Conservation (phyloP, 2,113 vertebrate genomes). For the Mormyrus iriodes region DNA sequence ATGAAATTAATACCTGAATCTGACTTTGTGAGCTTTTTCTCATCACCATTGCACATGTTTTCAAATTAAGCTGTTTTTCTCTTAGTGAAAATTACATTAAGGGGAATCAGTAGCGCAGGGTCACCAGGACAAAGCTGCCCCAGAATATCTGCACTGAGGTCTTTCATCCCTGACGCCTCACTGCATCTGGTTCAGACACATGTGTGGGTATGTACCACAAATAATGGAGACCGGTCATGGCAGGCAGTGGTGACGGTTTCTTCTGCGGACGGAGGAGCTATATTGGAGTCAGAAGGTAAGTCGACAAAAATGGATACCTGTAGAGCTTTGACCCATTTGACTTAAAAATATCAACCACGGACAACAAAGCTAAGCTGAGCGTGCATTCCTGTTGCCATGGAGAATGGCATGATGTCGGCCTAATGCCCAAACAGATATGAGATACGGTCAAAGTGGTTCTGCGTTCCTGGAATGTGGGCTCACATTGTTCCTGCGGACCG, state of each 20-base stretch:
- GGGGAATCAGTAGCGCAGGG: not conserved
- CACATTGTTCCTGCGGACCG: not conserved
- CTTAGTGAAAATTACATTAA: not conserved
- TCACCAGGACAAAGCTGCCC: not conserved
- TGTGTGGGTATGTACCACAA: not conserved
- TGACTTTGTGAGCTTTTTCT: not conserved
- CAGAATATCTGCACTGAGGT: not conserved
- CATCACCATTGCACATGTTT: not conserved
- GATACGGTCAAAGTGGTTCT: not conserved
- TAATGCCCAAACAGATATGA: not conserved
- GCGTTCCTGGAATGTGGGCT: not conserved
- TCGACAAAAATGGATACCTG: not conserved
- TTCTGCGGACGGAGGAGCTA: not conserved
- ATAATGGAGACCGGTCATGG: not conserved
- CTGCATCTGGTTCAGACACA: not conserved
- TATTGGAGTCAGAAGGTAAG: not conserved
- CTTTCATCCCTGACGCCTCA: not conserved
- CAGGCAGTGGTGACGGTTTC: not conserved
- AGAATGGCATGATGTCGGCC: not conserved
- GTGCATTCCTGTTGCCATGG: not conserved
- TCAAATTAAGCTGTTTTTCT: conserved; percentile 1
- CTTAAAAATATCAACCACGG: not conserved
- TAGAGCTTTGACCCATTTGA: not conserved
- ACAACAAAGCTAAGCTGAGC: not conserved
- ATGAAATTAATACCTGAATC: not conserved